Evolutionary conservation across 2,888 invertebrate genomes (phyloP), one percentile per base, ranked within the genome.

Genomic region (Agelastica alni): DNA sequence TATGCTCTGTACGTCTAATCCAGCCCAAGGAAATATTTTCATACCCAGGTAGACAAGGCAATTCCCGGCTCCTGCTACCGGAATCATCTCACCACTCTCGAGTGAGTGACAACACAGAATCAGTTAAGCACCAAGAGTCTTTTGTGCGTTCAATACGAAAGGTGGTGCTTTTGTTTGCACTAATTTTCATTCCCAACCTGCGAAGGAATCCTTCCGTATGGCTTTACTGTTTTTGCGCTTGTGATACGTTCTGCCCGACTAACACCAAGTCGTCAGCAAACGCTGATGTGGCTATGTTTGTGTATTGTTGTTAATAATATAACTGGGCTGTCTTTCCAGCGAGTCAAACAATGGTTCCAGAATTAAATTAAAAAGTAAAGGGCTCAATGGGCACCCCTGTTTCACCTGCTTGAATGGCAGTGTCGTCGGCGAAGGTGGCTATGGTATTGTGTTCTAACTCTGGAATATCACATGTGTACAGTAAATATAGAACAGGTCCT

Each of bases 221-320:
- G 4, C 56, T 41, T 45, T 70, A 64, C 42, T 70, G 65, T n/a
- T 65, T 61, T 2, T 69, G 59, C 13, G 70, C 64, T 55, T 62
- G 65, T 56, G 71, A 65, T 53, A 60, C 68, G 6, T 34, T 26
- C 0, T 70, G 63, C 12, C 71, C 60, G 4, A 72, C 26, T 7
- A 76, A 59, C 18, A 72, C 53, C 1, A 74, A 43, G 61, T 77
- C 76, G 30, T 77, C 77, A 1, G 76, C 76, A 56, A 71, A 77
- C 13, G 73, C 73, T 14, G 75, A 54, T 6, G 66, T 63, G 1
- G 70, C 69, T 41, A 75, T 49, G 1, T 45, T 36, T 1, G 36
- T n/a, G n/a, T 31, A 2, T 28, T 45, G 4, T 55, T 32, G 13
- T 55, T 13, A 13, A 61, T 51, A n/a, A 17, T 22, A 22, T 67